phyloP scores from a whole-genome alignment of 2,113 vertebrate species.

The Brachypteracias leptosomus region DNA sequence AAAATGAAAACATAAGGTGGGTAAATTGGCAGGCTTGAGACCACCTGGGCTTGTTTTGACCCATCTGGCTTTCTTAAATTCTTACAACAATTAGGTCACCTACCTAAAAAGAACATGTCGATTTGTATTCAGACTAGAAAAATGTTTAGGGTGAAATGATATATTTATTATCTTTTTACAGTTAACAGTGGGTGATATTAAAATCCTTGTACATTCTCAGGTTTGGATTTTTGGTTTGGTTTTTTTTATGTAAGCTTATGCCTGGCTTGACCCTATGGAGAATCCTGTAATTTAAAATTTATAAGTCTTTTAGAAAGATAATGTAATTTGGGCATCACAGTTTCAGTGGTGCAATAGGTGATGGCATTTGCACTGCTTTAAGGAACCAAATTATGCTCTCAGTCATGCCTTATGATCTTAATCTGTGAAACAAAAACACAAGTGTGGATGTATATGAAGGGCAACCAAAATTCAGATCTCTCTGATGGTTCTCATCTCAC shows the following conservation, averaged over 20 bases:
- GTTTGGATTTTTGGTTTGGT: neutral
- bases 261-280: neutral
- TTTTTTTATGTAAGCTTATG: neutral
- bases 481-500: rapidly evolving
- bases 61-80: conserved; percentile 2
- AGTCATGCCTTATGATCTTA: neutral
- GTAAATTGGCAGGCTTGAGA: neutral
- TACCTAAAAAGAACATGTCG: neutral
- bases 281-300: neutral
- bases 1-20: neutral
- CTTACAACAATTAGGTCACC: neutral
- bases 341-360: neutral
- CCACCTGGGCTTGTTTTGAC: neutral
- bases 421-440: neutral
- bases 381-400: neutral
- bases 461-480: neutral
- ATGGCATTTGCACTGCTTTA: neutral
- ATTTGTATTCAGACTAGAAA: neutral
- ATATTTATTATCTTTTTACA: neutral
- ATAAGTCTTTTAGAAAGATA: neutral
- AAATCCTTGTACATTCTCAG: neutral
- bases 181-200: neutral
- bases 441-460: neutral
- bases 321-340: neutral
- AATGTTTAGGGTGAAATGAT: neutral